Evolutionary conservation across 2,797 vertebrate genomes (phyloP).

Genomic region (Tachyglossus aculeatus): DNA sequence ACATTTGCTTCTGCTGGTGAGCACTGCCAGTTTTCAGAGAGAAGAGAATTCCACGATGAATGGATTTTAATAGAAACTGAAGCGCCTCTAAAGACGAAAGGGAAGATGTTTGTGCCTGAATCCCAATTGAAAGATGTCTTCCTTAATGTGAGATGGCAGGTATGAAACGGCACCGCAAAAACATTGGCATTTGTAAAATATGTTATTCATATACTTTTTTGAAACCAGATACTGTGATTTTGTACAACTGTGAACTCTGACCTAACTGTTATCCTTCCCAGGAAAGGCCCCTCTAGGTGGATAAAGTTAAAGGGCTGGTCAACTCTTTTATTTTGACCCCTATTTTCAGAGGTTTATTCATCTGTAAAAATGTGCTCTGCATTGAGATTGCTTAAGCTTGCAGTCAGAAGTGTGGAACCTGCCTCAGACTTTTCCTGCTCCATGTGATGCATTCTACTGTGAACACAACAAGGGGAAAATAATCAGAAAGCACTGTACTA

Average conservation of each 20-base stretch:
- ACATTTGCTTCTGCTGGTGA: slow-evolving; percentile 40
- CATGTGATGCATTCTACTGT: too few relatives aligned
- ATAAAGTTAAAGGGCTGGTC: slow-evolving; percentile 37
- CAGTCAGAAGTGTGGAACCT: too few relatives aligned
- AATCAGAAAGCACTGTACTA: too few relatives aligned
- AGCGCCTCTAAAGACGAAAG: slow-evolving; percentile 35
- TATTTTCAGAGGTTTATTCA: slow-evolving; percentile 50
- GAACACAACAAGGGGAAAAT: too few relatives aligned
- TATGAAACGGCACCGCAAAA: slow-evolving; percentile 62
- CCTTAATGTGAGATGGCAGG: slow-evolving; percentile 62
- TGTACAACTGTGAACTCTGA: slow-evolving; percentile 40
- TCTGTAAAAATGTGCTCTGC: slow-evolving; percentile 60
- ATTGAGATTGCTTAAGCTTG: too few relatives aligned
- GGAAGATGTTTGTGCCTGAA: slow-evolving; percentile 36
- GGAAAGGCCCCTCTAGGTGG: slow-evolving; percentile 18
- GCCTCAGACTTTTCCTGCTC: too few relatives aligned
- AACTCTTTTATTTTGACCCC: slow-evolving; percentile 26
- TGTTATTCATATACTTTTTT: slow-evolving; percentile 49
- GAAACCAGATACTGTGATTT: slow-evolving; percentile 40
- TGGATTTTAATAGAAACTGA: slow-evolving; percentile 43
- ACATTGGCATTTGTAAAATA: slow-evolving; percentile 59
- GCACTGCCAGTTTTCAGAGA: slow-evolving; percentile 52
- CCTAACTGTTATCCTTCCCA: neutral
- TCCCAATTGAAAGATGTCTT: slow-evolving; percentile 53
- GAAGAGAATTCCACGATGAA: slow-evolving; percentile 38